A percentile compares a stretch with the other conserved stretches of the same genome.
Conservation (phyloP, 2,797 vertebrate species). For the Lutjanus campechanus region DNA sequence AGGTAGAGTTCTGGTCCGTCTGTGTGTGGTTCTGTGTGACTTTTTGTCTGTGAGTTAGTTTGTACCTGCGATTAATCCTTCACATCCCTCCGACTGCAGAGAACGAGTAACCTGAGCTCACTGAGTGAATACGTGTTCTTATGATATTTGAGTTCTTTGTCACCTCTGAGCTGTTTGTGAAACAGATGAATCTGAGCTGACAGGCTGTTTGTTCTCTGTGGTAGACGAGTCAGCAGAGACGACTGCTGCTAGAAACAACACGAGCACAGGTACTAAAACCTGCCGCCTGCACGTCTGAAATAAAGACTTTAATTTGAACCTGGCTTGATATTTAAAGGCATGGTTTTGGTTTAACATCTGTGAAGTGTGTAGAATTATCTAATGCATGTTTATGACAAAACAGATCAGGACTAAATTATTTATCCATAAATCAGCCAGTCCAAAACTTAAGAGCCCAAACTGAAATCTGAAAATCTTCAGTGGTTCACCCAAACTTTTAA, state of each 20-base stretch:
- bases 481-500: too few species aligned
- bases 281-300: conserved; percentile 4
- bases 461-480: too few species aligned
- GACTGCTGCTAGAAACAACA: conserved; percentile 37
- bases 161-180: not conserved
- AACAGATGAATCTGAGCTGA: conserved; percentile 13
- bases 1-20: conserved; percentile 44
- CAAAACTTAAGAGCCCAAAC: too few species aligned
- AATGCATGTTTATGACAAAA: not conserved
- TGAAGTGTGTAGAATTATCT: not conserved
- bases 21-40: not conserved
- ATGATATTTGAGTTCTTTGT: not conserved
- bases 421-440: too few species aligned
- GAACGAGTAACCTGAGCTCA: not conserved
- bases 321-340: not conserved
- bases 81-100: not conserved
- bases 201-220: conserved; percentile 29
- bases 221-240: conserved; percentile 53
- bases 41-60: not conserved
- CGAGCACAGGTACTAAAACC: conserved; percentile 62
- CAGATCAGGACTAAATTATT: not conserved
- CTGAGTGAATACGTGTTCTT: not conserved
- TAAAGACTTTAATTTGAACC: not conserved
- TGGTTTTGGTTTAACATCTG: not conserved
- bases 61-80: too few species aligned